These are phyloP conservation scores for Sinodicranocentrus sp. DNA, from an alignment of 2,888 invertebrate species.

Conservation along the genomic window DNA sequence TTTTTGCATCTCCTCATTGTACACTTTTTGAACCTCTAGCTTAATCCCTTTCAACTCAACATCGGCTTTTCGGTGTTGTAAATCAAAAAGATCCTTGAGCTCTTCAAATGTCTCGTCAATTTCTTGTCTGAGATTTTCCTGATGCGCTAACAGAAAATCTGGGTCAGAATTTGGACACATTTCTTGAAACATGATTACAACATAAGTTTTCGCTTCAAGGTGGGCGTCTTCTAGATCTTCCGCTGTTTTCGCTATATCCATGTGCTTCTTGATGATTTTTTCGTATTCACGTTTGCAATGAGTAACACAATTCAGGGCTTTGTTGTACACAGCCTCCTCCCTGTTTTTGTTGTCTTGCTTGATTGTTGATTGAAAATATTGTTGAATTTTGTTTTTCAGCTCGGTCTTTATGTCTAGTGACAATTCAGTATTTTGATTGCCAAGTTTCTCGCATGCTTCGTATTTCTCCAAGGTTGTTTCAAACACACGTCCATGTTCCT, in stretches of 20 bases:
- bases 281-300: slow-evolving; percentile 8
- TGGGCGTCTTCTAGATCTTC: too few relatives aligned
- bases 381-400: not conserved
- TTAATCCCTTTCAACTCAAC: not conserved
- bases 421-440: not conserved
- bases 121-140: too few relatives aligned
- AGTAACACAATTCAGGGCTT: not conserved
- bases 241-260: not conserved
- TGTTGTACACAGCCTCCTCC: not conserved
- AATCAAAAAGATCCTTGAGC: slow-evolving; percentile 11
- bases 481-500: not conserved
- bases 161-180: not conserved
- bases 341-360: slow-evolving; percentile 10
- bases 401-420: not conserved
- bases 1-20: slow-evolving; percentile 65
- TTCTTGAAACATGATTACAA: not conserved
- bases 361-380: not conserved
- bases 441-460: slow-evolving; percentile 13
- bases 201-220: too few relatives aligned
- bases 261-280: slow-evolving; percentile 3
- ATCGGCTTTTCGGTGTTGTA: too few relatives aligned
- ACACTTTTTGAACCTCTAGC: slow-evolving; percentile 28
- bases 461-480: slow-evolving; percentile 2
- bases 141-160: not conserved
- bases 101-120: slow-evolving; percentile 27